A percentile compares a stretch with the other conserved stretches of the same genome.
Conservation (phyloP, 2,113 vertebrate species). For the Grammomys surdaster region DNA sequence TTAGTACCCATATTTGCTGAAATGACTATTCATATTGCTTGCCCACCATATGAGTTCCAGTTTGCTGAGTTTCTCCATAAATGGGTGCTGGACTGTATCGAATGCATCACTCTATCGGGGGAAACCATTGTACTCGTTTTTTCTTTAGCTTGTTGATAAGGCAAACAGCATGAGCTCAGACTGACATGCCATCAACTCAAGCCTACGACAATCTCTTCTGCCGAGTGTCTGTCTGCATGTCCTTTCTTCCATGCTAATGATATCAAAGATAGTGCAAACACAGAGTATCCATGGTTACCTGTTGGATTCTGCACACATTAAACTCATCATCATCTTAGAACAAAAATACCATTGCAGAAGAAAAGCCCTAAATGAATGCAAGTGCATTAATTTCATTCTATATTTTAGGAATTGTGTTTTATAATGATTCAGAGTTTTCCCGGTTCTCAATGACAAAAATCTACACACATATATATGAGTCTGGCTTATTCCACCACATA, state of each 20-base stretch:
- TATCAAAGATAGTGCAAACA: slow-evolving; percentile 18
- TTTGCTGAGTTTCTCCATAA: slow-evolving; percentile 2
- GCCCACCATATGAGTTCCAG: slow-evolving; percentile 22
- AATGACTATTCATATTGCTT: not conserved
- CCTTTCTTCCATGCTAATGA: not conserved
- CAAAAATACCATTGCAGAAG: slow-evolving; percentile 18
- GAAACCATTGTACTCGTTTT: not conserved
- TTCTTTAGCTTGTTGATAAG: not conserved
- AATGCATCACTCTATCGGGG: not conserved
- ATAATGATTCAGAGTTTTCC: slow-evolving; percentile 30
- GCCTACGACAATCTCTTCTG: not conserved
- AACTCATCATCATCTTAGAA: slow-evolving; percentile 24
- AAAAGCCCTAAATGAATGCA: slow-evolving; percentile 26
- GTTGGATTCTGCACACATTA: slow-evolving; percentile 27
- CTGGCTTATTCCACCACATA: not conserved
- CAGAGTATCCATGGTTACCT: not conserved
- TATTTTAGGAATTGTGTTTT: slow-evolving; percentile 21
- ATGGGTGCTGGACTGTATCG: not conserved
- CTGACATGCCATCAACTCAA: not conserved
- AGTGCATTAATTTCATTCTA: not conserved
- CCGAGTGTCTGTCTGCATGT: not conserved
- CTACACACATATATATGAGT: not conserved
- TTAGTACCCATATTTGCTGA: slow-evolving; percentile 13
- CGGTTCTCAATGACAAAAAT: slow-evolving; percentile 12
- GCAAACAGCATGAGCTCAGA: not conserved